Evolutionary conservation across 2,888 invertebrate genomes (phyloP), one percentile per base, ranked within the genome.

Genomic region (Cheilosia variabilis): DNA sequence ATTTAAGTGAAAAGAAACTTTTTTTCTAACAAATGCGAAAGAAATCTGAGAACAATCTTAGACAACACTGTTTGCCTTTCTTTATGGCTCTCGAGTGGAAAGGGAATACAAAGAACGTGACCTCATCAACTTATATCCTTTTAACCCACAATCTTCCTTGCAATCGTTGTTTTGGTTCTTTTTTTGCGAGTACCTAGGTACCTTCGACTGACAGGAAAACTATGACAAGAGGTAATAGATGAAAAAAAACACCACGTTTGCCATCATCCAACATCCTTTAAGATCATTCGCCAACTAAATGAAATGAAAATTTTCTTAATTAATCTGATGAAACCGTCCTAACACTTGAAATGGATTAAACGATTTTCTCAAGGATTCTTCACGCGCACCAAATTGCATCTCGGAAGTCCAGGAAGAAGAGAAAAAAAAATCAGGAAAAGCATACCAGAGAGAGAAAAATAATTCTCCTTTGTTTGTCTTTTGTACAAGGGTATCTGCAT

Each of bases 221-320:
- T 22, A 65, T n/a, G 22, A 57, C 50, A 45, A 58, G 72, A 66
- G 66, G 17, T 9, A 2, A 65, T 17, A 77, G 37, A 50, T 27
- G n/a, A n/a, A 62, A 63, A 65, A 65, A 19, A 55, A 27, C 27
- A 27, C 27, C 24, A 66, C 52, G 41, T 78, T 47, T 47, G 47
- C 55, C 57, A 22, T 50, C 55, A 45, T 55, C 17, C 45, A 63
- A 73, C 63, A 73, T 75, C 75, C 27, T 41, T 27, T 62, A 37
- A 47, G 57, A 75, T 75, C 65, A 75, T 58, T 75, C 65, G 75
- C 47, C 55, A 63, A 63, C 62, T 69, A 72, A 79, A 72, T 58
- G 72, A 79, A 79, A 82, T 87, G 79, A 87, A 82, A 79, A 82
- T 75, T 79, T 22, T 79, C 78, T 87, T 87, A 87, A 87, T 87